Percentiles rank a stretch among this genome's conserved stretches.
Evolutionary conservation across 2,113 vertebrate species (phyloP).

Genomic region (Onychostruthus taczanowskii): DNA sequence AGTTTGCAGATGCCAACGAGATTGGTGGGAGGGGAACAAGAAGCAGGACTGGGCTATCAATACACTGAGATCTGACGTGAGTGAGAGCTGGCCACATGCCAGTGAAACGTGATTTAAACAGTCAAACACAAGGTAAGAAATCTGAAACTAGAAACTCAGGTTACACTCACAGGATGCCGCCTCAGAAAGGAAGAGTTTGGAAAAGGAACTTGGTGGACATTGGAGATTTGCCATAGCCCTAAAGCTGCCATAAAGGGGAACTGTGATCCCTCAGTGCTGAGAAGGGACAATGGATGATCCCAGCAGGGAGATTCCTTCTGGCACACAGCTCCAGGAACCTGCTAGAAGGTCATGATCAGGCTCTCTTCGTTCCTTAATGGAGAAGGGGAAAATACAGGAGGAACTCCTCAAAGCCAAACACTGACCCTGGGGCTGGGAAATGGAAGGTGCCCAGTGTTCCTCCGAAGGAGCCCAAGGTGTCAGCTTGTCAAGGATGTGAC

Average conservation of each 20-base stretch:
- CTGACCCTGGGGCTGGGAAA: neutral
- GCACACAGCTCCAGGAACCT: neutral
- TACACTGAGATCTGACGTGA: neutral
- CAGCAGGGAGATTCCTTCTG: neutral
- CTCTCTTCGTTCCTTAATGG: neutral
- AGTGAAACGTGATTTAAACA: neutral
- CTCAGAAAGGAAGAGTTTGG: neutral
- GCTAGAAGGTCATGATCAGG: neutral
- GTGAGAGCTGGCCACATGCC: neutral
- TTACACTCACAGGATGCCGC: neutral
- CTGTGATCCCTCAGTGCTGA: fast-evolving
- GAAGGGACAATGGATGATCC: neutral
- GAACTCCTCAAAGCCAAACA: neutral
- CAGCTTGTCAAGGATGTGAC: neutral
- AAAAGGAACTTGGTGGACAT: neutral
- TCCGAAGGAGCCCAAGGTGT: neutral
- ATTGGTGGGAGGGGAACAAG: neutral
- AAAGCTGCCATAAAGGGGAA: neutral
- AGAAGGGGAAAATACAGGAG: neutral
- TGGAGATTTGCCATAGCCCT: fast-evolving
- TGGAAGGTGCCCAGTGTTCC: fast-evolving
- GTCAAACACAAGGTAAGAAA: neutral
- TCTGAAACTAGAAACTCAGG: neutral
- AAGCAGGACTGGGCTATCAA: neutral
- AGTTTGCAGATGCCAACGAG: neutral